Evolutionary conservation across 2,888 invertebrate species (phyloP).

Genomic region (Limnephilus lunatus): DNA sequence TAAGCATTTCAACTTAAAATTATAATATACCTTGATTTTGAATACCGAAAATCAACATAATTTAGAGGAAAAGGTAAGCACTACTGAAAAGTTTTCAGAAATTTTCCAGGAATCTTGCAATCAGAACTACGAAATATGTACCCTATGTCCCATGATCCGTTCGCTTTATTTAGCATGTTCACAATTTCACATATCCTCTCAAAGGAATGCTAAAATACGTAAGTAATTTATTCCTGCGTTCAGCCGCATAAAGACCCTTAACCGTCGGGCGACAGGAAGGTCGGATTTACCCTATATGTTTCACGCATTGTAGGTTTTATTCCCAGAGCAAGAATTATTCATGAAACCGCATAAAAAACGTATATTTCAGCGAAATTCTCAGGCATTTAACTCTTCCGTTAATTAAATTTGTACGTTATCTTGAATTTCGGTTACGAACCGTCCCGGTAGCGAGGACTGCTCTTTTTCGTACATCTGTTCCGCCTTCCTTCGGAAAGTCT

Average conservation of each 20-base stretch:
- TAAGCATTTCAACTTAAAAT: too few species aligned
- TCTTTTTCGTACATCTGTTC: not conserved
- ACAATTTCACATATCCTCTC: slow-evolving; percentile 2
- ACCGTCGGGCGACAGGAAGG: slow-evolving; percentile 34
- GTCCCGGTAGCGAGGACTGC: not conserved
- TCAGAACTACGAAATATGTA: not conserved
- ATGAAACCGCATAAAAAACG: slow-evolving; percentile 39
- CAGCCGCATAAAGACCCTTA: slow-evolving; percentile 23
- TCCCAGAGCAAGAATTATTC: slow-evolving; percentile 40
- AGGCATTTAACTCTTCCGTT: slow-evolving; percentile 32
- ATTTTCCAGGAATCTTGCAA: not conserved
- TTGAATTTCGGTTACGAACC: not conserved
- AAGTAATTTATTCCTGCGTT: not conserved
- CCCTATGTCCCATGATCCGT: not conserved
- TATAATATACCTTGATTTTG: not conserved
- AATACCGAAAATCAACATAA: not conserved
- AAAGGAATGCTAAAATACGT: not conserved
- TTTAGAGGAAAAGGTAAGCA: not conserved
- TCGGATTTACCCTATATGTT: slow-evolving; percentile 25
- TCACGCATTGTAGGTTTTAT: slow-evolving; percentile 43
- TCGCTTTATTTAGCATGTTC: not conserved
- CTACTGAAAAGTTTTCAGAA: not conserved
- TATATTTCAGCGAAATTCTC: slow-evolving; percentile 40
- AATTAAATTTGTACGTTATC: slow-evolving; percentile 31
- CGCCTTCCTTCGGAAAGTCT: not conserved